Evolutionary conservation across 2,113 vertebrate species (phyloP), one percentile per base, ranked within the genome.

Genomic region (Cavia porcellus): DNA sequence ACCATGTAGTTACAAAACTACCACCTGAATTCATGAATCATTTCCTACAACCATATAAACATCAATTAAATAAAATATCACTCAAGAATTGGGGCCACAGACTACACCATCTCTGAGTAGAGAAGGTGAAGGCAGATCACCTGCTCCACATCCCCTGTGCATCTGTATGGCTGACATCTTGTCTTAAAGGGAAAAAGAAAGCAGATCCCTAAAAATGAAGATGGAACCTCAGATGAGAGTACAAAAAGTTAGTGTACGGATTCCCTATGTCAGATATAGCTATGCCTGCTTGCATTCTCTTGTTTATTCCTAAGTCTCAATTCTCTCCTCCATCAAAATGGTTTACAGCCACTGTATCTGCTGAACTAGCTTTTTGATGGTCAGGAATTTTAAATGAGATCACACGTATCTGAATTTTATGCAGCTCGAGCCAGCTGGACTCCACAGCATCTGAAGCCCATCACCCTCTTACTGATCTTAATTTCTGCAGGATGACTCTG

Each of bases 291-390:
- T 64, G 81, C 1, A 50, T 74, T 59, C 66, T 38, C 66, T 86
- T 80, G 62, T 66, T 94, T n/a, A 55, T 87, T 79, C 55, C 38
- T 77, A 28, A 66, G 12, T 12, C 50, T 86, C 42, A 70, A n/a
- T 89, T 91, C 45, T 90, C 77, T 79, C 90, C 89, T 57, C 28
- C 83, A 61, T 28, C 50, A 93, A 86, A 66, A 32, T 79, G 55
- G 61, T 55, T 88, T 32, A 25, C n/a, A 11, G 13, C 70, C 32
- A 86, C n/a, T 38, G 14, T 1, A 11, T 15, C 70, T 77, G 32
- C 83, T 90, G 42, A 92, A 85, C 89, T 32, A 35, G 45, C 42
- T 88, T 81, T 7, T 35, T 89, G 59, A 35, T 47, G 22, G 7
- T 24, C 45, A 47, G 35, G 28, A 7, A 1, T 57, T 93, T 59